Base-by-base conservation (phyloP, 92 coral and sea anemone species). In the Actinostola sp. region DNA sequence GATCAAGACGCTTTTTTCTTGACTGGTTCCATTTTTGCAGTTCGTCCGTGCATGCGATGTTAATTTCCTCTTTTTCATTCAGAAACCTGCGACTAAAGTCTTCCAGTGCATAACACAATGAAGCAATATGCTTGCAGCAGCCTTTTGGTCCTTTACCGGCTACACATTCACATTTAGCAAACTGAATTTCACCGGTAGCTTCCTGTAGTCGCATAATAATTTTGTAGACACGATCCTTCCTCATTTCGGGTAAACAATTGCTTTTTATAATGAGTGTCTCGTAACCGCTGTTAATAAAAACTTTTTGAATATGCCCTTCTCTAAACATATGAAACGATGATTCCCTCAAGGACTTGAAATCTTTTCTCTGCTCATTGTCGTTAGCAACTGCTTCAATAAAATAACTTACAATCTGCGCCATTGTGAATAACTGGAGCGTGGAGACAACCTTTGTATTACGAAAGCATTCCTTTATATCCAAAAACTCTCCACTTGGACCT, bases 1-100 rank as follows among this genome's bases (percentile, higher is more conserved):
- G 57, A 25, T 24, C 30, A 0, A 83, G 74, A 30, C 66, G 71
- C 27, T 73, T 83, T 52, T 70, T 59, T 55, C 84, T 35, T 0
- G 84, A 75, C 34, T 62, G 88, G 54, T 71, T 83, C 83, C 88
- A 77, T 17, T 42, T 52, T 66, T 76, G 79, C 35, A 83, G 62
- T 43, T 72, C 61, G 16, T 67, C 71, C 0, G 79, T 70, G 59
- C 88, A 77, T 0, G 84, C 49, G 11, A 61, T n/a, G n/a, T n/a
- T n/a, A n/a, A n/a, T n/a, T n/a, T n/a, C 31, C 20, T 69, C 59
- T 2, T 77, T 65, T 39, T 69, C 26, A 2, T 66, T 59, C 27
- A 60, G 61, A 32, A 64, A 66, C 5, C 66, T 21, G 38, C 80
- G 62, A 23, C 70, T 74, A 20, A 84, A 84, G 60, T 77, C 84